Percentiles rank a stretch among this genome's conserved stretches.
These are phyloP conservation scores for Drosophila varians DNA, from an alignment of 1,140 invertebrate genomes.

Conservation along the genomic window DNA sequence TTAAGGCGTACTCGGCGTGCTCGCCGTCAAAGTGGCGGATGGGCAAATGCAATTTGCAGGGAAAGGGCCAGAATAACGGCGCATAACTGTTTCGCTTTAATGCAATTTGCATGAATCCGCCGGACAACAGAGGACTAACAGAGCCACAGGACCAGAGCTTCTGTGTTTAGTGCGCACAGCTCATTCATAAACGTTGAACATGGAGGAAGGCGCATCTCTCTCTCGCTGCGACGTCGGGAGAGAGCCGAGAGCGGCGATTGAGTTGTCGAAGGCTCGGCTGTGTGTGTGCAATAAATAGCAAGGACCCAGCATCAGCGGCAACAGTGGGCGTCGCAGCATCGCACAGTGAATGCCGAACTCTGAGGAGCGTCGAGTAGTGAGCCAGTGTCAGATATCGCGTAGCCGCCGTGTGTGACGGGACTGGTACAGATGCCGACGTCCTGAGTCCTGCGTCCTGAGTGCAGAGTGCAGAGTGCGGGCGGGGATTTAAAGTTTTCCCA, in stretches of 20 bases:
- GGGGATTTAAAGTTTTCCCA: constrained; percentile 18
- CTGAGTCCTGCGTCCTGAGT: too few species aligned
- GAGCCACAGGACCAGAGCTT: not conserved
- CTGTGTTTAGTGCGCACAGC: constrained; percentile 55
- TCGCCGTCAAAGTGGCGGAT: constrained; percentile 32
- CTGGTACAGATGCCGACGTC: constrained; percentile 14
- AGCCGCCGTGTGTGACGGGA: constrained; percentile 63
- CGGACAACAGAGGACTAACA: constrained; percentile 44
- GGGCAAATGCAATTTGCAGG: constrained; percentile 26
- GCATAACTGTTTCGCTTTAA: constrained; percentile 61
- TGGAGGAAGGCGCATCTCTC: constrained; percentile 20
- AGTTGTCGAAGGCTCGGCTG: constrained; percentile 45
- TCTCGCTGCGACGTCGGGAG: not conserved
- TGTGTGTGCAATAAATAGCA: constrained; percentile 57
- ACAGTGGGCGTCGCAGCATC: constrained; percentile 57
- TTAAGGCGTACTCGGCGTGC: not conserved
- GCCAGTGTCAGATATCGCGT: constrained; percentile 44
- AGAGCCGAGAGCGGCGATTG: constrained; percentile 35
- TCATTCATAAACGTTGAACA: constrained; percentile 59
- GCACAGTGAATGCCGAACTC: not conserved
- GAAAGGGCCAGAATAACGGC: constrained; percentile 35
- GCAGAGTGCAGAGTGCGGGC: constrained; percentile 12
- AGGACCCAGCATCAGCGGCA: constrained; percentile 55
- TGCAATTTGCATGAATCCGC: constrained; percentile 57
- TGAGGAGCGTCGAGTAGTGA: constrained; percentile 8